Base-by-base conservation (phyloP, 2,888 invertebrate species). In the Melanotus villosus region DNA sequence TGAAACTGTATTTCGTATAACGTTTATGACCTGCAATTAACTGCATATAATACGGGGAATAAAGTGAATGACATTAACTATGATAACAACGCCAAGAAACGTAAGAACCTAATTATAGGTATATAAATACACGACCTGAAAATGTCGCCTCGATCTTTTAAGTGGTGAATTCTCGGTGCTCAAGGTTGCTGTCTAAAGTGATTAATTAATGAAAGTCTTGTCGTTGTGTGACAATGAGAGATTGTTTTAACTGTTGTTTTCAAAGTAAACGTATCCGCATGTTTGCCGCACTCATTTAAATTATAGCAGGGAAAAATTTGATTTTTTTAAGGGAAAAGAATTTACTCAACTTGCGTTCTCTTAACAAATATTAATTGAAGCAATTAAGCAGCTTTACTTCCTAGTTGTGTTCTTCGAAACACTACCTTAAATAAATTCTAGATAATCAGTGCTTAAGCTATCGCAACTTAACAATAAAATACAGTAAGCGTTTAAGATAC, bases 1-100 rank as follows among this genome's bases (percentile, higher is more conserved):
- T 62, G 50, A 52, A 36, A 7, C 32, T 21, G 36, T 62, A 21
- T 21, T 12, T 21, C 12, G 12, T 36, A 56, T 23, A 36, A 9
- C 56, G 14, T 56, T 56, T 56, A 56, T 56, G 56, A 19, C 16
- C 2, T 9, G 21, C 56, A 38, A 56, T 56, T 56, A 56, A 14
- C 18, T 52, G 52, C 52, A 32, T 10, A 52, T 52, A 56, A 21
- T 18, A 23, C 38, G 23, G 7, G 16, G 16, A 30, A 52, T 18
- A 52, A 52, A 52, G 32, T 23, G 23, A 12, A 26, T 26, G 21
- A 26, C 23, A 12, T 23, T n/a, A 47, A 23, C 47, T 47, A 12
- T 47, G 23, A 47, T 47, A 23, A 1, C 23, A n/a, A 47, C 21
- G 12, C 12, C n/a, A 47, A 23, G 23, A 47, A 47, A 47, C 12